Conservation (phyloP, 1,140 invertebrate genomes). For the Cydia fagiglandana region DNA sequence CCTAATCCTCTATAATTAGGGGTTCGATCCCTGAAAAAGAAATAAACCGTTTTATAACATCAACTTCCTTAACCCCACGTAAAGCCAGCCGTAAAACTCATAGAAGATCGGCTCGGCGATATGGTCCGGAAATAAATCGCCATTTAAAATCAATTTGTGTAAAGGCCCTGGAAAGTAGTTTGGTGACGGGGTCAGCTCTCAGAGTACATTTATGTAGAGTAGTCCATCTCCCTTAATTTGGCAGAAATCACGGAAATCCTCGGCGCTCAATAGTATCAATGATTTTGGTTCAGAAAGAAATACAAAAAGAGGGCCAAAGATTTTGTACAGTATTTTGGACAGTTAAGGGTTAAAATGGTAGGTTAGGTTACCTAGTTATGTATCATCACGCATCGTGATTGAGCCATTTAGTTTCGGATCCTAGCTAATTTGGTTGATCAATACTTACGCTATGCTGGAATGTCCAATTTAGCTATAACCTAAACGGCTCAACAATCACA, state of each 20-base stretch:
- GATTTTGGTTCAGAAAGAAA: too few relatives aligned
- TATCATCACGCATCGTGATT: too few relatives aligned
- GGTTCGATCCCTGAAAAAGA: slow-evolving; percentile 62
- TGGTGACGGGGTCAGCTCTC: slow-evolving; percentile 22
- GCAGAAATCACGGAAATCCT: too few relatives aligned
- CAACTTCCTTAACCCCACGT: slow-evolving; percentile 71
- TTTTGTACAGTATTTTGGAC: too few relatives aligned
- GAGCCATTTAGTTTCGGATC: too few relatives aligned
- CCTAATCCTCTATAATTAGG: slow-evolving; percentile 58
- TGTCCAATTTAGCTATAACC: too few relatives aligned
- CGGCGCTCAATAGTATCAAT: too few relatives aligned
- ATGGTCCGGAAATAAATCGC: slow-evolving; percentile 77
- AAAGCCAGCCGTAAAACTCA: slow-evolving; percentile 76
- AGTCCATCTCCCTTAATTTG: background rate
- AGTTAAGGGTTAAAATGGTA: background rate
- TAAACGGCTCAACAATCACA: too few relatives aligned
- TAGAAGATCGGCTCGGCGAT: slow-evolving; percentile 76
- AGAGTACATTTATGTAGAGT: background rate
- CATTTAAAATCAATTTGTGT: slow-evolving; percentile 80
- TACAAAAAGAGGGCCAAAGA: too few relatives aligned
- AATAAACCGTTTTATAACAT: slow-evolving; percentile 76
- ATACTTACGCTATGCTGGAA: too few relatives aligned
- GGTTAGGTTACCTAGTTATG: too few relatives aligned
- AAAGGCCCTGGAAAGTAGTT: slow-evolving; percentile 58
- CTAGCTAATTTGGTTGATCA: too few relatives aligned